Evolutionary conservation across 2,888 invertebrate genomes (phyloP).

Genomic region (Antheraea assamensis): DNA sequence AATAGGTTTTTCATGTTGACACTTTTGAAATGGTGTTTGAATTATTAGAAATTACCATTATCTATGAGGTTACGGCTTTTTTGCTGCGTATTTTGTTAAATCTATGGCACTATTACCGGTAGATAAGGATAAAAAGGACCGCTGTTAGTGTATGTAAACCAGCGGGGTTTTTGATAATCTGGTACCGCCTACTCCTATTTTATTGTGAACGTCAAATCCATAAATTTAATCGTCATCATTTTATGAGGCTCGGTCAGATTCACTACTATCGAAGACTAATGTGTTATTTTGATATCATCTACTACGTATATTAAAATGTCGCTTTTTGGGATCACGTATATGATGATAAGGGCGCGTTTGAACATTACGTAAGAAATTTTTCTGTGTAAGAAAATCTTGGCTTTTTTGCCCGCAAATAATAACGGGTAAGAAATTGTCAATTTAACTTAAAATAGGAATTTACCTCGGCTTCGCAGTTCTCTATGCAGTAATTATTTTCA

Average conservation of each 20-base stretch:
- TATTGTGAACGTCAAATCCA: background rate
- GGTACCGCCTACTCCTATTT: slow-evolving; percentile 12
- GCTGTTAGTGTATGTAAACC: background rate
- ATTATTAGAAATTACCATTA: slow-evolving; percentile 49
- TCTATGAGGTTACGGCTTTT: slow-evolving; percentile 25
- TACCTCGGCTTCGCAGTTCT: too few relatives aligned
- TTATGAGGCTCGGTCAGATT: background rate
- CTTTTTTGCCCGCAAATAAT: too few relatives aligned
- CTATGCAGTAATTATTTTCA: too few relatives aligned
- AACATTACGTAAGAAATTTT: too few relatives aligned
- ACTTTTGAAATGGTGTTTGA: slow-evolving; percentile 50
- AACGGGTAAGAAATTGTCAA: too few relatives aligned
- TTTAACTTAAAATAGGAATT: too few relatives aligned
- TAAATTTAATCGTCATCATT: background rate
- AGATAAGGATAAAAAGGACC: slow-evolving; percentile 36
- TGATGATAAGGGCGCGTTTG: too few relatives aligned
- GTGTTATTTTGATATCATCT: background rate
- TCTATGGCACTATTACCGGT: background rate
- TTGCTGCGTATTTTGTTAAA: slow-evolving; percentile 13
- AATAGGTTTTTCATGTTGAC: slow-evolving; percentile 74
- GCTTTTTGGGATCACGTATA: background rate
- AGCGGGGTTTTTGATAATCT: slow-evolving; percentile 7
- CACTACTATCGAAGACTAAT: background rate
- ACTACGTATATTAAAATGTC: background rate
- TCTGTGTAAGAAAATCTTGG: too few relatives aligned